These are phyloP conservation scores for Spodoptera frugiperda DNA, from an alignment of 1,140 invertebrate genomes.

Conservation along the genomic window DNA sequence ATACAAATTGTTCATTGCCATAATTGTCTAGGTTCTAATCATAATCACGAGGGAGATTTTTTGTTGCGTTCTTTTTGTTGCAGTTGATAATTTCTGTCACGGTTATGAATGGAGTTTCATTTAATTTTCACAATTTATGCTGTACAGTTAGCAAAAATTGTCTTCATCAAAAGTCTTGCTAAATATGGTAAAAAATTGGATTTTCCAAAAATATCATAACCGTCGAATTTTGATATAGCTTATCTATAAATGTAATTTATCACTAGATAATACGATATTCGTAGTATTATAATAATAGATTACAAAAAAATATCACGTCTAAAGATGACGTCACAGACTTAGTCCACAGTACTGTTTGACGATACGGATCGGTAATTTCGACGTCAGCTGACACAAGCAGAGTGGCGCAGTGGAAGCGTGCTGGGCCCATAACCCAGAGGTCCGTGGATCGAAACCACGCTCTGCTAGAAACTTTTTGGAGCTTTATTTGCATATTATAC, in stretches of 20 bases:
- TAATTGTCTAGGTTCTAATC: slow-evolving; percentile 61
- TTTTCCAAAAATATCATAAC: too few species aligned
- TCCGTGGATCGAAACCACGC: slow-evolving; percentile 76
- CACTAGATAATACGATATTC: too few species aligned
- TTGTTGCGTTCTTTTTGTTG: slow-evolving; percentile 53
- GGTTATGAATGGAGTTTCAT: slow-evolving; percentile 67
- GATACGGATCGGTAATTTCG: slow-evolving; percentile 5
- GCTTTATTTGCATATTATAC: not conserved
- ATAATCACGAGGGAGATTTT: slow-evolving; percentile 46
- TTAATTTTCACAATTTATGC: slow-evolving; percentile 7
- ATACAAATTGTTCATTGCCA: slow-evolving; percentile 80
- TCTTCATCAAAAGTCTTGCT: not conserved
- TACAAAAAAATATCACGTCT: too few species aligned
- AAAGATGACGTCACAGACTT: not conserved
- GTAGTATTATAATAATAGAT: too few species aligned
- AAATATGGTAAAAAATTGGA: too few species aligned
- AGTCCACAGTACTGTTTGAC: not conserved
- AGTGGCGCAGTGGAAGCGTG: slow-evolving; percentile 73
- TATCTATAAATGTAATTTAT: too few species aligned
- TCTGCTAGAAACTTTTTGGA: slow-evolving; percentile 61
- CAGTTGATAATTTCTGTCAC: slow-evolving; percentile 48
- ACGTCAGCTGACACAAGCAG: slow-evolving; percentile 50
- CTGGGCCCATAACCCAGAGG: slow-evolving; percentile 74
- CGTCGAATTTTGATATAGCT: too few species aligned
- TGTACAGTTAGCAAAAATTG: slow-evolving; percentile 59